Percentiles rank a stretch among this genome's conserved stretches.
phyloP scores from a whole-genome alignment of 2,888 invertebrate genomes.

The Octodonta nipae region DNA sequence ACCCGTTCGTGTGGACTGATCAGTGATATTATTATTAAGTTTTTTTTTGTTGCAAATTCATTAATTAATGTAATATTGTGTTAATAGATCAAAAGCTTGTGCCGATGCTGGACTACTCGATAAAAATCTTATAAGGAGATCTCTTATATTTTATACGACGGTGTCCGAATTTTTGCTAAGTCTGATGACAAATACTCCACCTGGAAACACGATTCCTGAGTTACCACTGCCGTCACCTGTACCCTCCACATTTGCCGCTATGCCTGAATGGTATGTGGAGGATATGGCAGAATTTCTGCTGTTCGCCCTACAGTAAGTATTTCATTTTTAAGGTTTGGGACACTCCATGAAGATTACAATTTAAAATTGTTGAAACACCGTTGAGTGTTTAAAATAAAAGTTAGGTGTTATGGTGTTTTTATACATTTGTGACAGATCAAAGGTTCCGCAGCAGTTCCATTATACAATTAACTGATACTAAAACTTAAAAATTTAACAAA shows the following conservation, averaged over 20 bases:
- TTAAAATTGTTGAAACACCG: too few species aligned
- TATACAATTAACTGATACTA: too few species aligned
- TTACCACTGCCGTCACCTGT: slow-evolving; percentile 48
- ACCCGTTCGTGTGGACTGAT: too few species aligned
- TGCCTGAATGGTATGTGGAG: slow-evolving; percentile 96
- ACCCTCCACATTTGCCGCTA: slow-evolving; percentile 68
- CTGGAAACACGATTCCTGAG: slow-evolving; percentile 38
- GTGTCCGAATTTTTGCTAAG: slow-evolving; percentile 67
- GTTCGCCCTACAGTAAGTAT: slow-evolving; percentile 79
- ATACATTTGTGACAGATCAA: too few species aligned
- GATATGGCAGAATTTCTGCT: slow-evolving; percentile 93
- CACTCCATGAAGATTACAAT: too few species aligned
- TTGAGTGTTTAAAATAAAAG: too few species aligned
- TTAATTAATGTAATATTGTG: slow-evolving; percentile 27
- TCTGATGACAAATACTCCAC: slow-evolving; percentile 45
- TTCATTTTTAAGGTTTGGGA: too few species aligned
- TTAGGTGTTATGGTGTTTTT: too few species aligned
- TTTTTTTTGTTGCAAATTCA: slow-evolving; percentile 10
- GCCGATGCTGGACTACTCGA: slow-evolving; percentile 83
- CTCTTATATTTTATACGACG: slow-evolving; percentile 75
- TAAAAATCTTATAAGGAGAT: slow-evolving; percentile 64
- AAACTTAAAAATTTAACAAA: too few species aligned
- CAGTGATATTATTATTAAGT: too few species aligned
- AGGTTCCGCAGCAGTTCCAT: too few species aligned
- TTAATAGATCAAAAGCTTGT: slow-evolving; percentile 68